Evolutionary conservation across 2,888 invertebrate species (phyloP), one percentile per base, ranked within the genome.

Genomic region (Parascotia fuliginaria): DNA sequence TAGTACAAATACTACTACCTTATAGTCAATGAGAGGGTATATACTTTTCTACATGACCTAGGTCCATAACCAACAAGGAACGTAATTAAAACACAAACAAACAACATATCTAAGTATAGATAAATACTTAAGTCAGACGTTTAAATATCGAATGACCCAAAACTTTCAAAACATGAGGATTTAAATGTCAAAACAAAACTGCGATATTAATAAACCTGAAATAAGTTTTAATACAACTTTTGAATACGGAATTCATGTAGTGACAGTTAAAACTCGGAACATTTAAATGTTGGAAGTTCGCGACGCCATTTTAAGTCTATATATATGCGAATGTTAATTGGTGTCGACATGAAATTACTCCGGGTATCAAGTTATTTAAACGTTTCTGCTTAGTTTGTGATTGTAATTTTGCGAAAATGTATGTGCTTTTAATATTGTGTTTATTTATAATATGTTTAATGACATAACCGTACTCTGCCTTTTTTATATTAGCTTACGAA

Each of bases 251-350:
- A 16, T 33, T 47, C 50, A 34, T 45, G 29, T 15, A 43, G 27
- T 39, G 38, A 28, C 32, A 31, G 32, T 38, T 13, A 16, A 36
- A 50, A 63, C 49, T 63, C 38, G 3, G 33, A 49, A 33, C 55
- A 39, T 59, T 64, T 49, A 46, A 64, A 55, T 38, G 53, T 37
- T 22, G 14, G 46, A 65, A 65, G 45, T 67, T 65, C 67, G 40
- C 22, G 22, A 11, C 42, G 3, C 31, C 31, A 38, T 45, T 39
- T 50, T 50, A 46, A 39, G 33, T 22, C 11, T 37, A 38, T 39
- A 39, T 9, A 32, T 24, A 36, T 42, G 44, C 42, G n/a, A n/a
- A 34, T 43, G 42, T 29, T 36, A 22, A 42, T 53, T 51, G 50
- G 45, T 52, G 45, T 34, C 36, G 41, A 31, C 29, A 33, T 37